Conservation (phyloP, 2,113 vertebrate genomes). For the Oreochromis tanganicae region DNA sequence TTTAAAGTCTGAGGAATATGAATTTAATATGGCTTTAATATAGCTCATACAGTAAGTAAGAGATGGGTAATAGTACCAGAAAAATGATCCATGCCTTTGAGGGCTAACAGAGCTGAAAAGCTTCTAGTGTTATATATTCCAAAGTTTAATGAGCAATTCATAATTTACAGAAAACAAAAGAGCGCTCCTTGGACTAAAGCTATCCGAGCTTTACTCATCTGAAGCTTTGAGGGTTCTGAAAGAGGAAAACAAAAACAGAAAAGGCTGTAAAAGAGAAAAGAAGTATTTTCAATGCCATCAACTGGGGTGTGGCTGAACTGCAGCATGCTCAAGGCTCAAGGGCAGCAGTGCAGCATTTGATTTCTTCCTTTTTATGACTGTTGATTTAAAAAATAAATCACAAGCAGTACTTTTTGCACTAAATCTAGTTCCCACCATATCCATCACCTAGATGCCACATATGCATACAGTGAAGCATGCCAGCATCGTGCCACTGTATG, state of each 20-base stretch:
- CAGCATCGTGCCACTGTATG: background rate
- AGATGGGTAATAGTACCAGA: background rate
- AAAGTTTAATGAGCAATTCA: background rate
- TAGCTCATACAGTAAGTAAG: background rate
- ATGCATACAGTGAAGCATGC: background rate
- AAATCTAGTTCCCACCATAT: background rate
- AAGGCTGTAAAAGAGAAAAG: background rate
- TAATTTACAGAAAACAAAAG: background rate
- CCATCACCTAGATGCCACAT: background rate
- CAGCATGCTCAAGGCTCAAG: background rate
- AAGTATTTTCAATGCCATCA: background rate
- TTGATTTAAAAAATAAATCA: background rate
- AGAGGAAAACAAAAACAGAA: background rate
- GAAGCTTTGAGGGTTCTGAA: background rate
- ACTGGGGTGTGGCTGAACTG: background rate
- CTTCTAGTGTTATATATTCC: background rate
- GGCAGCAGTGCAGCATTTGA: background rate
- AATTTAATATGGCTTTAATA: background rate
- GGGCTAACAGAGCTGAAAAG: background rate
- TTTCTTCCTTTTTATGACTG: background rate
- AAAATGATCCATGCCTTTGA: background rate
- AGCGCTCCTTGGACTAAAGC: background rate
- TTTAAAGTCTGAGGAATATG: background rate
- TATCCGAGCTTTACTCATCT: background rate
- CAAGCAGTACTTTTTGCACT: background rate